Base-by-base conservation (phyloP, 1,140 invertebrate genomes). In the Hylaeus volcanicus region DNA sequence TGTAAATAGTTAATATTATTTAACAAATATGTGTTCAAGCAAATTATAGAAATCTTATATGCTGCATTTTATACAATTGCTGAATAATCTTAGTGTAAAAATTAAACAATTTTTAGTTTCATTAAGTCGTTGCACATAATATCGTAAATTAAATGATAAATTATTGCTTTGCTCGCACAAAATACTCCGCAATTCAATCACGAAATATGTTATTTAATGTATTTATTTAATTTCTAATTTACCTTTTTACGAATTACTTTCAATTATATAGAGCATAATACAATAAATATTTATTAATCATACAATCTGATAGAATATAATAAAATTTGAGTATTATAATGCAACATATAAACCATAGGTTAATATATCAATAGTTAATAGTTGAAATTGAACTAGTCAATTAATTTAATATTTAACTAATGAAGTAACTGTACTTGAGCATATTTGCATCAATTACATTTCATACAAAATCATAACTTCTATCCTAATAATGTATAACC, bases 1-100 rank as follows among this genome's bases (percentile, higher is more conserved):
- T 73, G 75, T 77, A 77, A 79, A 79, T 79, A 79, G 60, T 73
- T 79, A 43, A 69, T 79, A 51, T 5, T 64, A 79, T 51, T 73
- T 79, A 41, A 58, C 15, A 61, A 78, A 45, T 48, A 11, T 61
- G n/a, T 72, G 43, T 78, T 63, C 41, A 71, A 78, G 53, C 11
- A 15, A 78, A 76, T 76, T 78, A 77, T 51, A 53, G 26, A 6
- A 45, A 37, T 61, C 5, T 48, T 15, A 45, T 43, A 3, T 37
- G 51, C 5, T 61, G 48, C 43, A 63, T 43, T 64, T 15, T 64
- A 43, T 64, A 64, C 43, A 14, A 64, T 64, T 64, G 12, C 12
- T 64, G 43, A 14, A 26, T n/a, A 3, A 26, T 78, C 51, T 63
- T 3, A 43, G 48, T 56, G 51, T 15, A 11, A 39, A 68, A 68